Evolutionary conservation across 2,797 vertebrate genomes (phyloP), one percentile per base, ranked within the genome.

Genomic region (Pampus argenteus): DNA sequence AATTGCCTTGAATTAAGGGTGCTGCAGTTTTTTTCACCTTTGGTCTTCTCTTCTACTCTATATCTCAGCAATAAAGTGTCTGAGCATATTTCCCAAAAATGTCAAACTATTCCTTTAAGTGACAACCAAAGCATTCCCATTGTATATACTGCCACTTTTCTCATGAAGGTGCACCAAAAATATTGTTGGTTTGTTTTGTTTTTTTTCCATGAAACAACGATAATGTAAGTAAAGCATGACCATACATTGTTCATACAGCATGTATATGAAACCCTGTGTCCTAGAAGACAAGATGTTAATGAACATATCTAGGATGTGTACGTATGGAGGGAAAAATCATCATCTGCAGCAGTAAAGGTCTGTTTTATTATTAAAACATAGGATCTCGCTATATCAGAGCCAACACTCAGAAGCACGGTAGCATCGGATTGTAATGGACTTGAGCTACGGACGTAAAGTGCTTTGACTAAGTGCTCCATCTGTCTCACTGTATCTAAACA

Each of bases 401-500:
- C 6, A 4, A 3, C n/a, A 52, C 58, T 65, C 56, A 66, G 36
- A 34, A 47, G 54, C 47, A 6, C 57, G 23, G 74, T 17, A 29
- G 49, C n/a, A 5, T 6, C 48, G 40, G 38, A 8, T 60, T 57
- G 34, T 76, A 74, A 83, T 84, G 84, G 81, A 72, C 68, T 71
- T 66, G 25, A 57, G 60, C 59, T 57, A 66, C 11, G 3, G 22
- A 64, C 76, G 70, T 68, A 57, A 89, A 88, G 84, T 88, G 73
- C 85, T 86, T 66, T 71, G 82, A 83, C 78, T 84, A 89, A 89
- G 84, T 88, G 82, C 81, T 81, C 79, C 75, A 84, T 86, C 70
- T 78, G 82, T 76, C 79, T 80, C 55, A 60, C 72, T 84, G 69
- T 64, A 79, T 83, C 78, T 71, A 79, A 78, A 79, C 72, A 84